phyloP scores from a whole-genome alignment of 2,113 vertebrate species.

The Oenanthe melanoleuca region DNA sequence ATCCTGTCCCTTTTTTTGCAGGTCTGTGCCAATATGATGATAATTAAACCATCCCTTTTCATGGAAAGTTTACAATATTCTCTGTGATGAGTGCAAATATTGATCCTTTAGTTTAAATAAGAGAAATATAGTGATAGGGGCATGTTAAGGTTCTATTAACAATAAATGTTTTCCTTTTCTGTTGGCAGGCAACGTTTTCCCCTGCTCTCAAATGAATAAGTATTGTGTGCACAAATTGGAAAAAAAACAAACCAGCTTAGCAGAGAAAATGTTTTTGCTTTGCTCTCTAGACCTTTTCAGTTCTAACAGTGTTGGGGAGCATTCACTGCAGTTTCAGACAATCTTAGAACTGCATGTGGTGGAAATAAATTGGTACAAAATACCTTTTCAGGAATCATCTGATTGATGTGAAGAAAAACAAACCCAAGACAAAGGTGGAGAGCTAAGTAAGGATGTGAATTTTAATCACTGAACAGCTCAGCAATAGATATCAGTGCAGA shows the following conservation, averaged over 20 bases:
- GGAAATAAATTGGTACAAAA: slow-evolving; percentile 24
- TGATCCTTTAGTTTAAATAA: neutral
- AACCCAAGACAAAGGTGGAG: neutral
- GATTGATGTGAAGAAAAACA: neutral
- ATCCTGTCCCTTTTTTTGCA: neutral
- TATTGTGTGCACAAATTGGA: neutral
- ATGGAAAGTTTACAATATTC: neutral
- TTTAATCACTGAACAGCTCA: slow-evolving; percentile 14
- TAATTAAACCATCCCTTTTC: neutral
- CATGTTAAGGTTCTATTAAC: neutral
- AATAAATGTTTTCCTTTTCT: neutral
- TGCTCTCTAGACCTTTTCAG: neutral
- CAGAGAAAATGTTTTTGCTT: neutral
- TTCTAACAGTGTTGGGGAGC: neutral
- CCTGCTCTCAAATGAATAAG: neutral
- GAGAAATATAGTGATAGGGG: neutral
- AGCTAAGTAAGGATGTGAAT: neutral
- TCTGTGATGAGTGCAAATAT: neutral
- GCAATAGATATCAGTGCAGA: neutral
- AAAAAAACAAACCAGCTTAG: neutral
- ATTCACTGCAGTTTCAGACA: neutral
- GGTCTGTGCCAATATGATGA: neutral
- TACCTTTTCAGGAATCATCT: neutral
- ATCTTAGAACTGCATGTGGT: neutral
- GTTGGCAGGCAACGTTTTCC: neutral